A percentile compares a stretch with the other conserved stretches of the same genome.
Evolutionary conservation across 2,888 invertebrate genomes (phyloP).

Genomic region (Aphrophora alni): DNA sequence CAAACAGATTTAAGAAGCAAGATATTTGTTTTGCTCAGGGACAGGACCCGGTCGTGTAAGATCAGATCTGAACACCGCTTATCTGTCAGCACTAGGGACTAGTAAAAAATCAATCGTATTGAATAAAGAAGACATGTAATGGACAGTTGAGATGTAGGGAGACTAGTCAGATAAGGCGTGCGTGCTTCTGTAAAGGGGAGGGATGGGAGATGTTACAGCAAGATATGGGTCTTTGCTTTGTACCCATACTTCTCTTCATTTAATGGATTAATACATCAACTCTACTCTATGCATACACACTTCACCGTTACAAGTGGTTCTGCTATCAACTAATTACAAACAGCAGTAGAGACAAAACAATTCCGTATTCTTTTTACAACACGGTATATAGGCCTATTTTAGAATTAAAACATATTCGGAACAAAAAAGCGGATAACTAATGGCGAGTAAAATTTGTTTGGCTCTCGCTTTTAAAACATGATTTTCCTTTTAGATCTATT

Average conservation of each 20-base stretch:
- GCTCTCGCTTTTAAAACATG: neutral
- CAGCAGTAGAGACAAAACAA: neutral
- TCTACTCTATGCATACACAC: neutral
- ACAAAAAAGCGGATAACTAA: neutral
- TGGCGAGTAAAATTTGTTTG: neutral
- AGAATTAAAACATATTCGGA: too few relatives aligned
- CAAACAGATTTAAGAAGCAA: neutral
- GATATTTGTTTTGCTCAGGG: neutral
- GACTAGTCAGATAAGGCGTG: neutral
- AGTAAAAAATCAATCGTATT: constrained; percentile 24
- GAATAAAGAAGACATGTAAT: constrained; percentile 8
- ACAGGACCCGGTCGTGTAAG: neutral
- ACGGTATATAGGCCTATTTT: too few relatives aligned
- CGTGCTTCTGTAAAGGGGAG: neutral
- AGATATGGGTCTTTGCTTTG: constrained; percentile 6
- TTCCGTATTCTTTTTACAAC: neutral
- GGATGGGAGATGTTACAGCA: neutral
- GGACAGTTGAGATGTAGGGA: constrained; percentile 16
- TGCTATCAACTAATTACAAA: constrained; percentile 2
- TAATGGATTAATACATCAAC: constrained; percentile 6
- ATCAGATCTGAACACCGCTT: constrained; percentile 21
- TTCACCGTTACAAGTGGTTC: neutral
- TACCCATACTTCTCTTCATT: neutral
- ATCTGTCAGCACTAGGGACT: constrained; percentile 22
- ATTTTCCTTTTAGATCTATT: neutral